These are phyloP conservation scores for Cettia cetti DNA, from an alignment of 2,113 vertebrate genomes.

Conservation along the genomic window DNA sequence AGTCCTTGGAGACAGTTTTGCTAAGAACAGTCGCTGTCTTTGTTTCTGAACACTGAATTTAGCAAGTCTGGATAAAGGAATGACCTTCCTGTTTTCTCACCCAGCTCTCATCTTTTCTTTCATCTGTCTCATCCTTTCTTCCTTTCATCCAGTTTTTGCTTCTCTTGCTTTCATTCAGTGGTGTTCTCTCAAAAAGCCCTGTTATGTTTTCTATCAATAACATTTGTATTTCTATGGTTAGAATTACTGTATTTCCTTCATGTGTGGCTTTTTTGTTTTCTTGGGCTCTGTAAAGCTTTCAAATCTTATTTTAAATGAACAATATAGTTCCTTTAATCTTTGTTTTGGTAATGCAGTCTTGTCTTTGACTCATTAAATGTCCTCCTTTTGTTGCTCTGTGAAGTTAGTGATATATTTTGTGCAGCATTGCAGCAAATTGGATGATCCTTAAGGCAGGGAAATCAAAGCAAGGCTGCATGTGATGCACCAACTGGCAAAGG, in stretches of 20 bases:
- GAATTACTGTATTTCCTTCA: constrained; percentile 28
- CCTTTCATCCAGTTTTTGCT: constrained; percentile 40
- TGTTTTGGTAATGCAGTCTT: constrained; percentile 1
- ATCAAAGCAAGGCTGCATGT: constrained; percentile 3
- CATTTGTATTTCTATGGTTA: not conserved
- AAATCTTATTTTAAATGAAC: constrained; percentile 3
- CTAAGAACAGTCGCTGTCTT: constrained; percentile 7
- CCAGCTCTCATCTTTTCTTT: constrained; percentile 43
- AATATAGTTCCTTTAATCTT: constrained; percentile 14
- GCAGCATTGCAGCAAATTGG: constrained; percentile 32
- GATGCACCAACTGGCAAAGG: not conserved
- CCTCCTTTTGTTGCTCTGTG: not conserved
- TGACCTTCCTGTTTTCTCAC: constrained; percentile 52
- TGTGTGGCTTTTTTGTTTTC: not conserved
- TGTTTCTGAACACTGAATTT: constrained; percentile 45
- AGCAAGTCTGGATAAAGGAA: constrained; percentile 10
- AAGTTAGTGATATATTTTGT: constrained; percentile 47
- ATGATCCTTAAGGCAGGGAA: constrained; percentile 12
- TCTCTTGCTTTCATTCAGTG: constrained; percentile 19
- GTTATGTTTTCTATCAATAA: constrained; percentile 18
- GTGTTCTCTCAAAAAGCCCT: not conserved
- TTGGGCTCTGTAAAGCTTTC: not conserved
- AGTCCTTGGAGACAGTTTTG: constrained; percentile 42
- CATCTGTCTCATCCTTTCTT: constrained; percentile 37
- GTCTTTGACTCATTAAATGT: constrained; percentile 40